Base-by-base conservation (phyloP, 2,797 vertebrate species). In the Amblyopsis hoosieri region DNA sequence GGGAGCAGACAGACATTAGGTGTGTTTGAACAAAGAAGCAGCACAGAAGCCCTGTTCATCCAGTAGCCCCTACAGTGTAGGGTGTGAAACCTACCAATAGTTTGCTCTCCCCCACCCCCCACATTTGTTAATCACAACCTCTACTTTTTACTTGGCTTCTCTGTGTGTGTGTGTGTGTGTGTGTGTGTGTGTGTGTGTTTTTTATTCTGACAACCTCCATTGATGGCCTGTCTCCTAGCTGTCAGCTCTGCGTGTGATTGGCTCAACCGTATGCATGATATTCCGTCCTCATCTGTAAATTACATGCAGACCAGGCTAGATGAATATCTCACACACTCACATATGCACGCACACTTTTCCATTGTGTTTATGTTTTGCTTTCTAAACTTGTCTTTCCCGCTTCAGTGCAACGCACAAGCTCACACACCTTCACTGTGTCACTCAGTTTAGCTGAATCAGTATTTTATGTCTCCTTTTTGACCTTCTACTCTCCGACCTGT, bases 11-110 rank as follows among this genome's bases (percentile, higher is more conserved):
- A 89, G 80, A 83, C 87, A 72, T 91, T 89, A 85, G 87, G 85
- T 89, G 84, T 91, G 89, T 92, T 92, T 92, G 87, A 85, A 91
- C 86, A 90, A 89, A 73, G 78, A 86, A 88, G 85, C 82, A 84
- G 77, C 72, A 85, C 78, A 85, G 89, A 90, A 86, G 87, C 87
- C 86, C 81, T 11, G 78, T 85, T 87, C 83, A 85, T 86, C 78
- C 80, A 29, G 23, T 29, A 29, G 23, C 23, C 23, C 23, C 23
- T 23, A 23, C 23, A 23, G 23, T 84, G 81, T 47, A 72, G 80
- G 84, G 85, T 81, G 86, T 82, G 77, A 87, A 83, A 80, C 79
- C 71, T 62, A 82, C 82, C 72, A 72, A 83, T 79, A 3, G 72
- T 75, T 59, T 12, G 70, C 66, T 70, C 66, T 81, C 62, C 9